A percentile compares a stretch with the other conserved stretches of the same genome.
Conservation (phyloP, 2,113 vertebrate species). For the Gila orcuttii region DNA sequence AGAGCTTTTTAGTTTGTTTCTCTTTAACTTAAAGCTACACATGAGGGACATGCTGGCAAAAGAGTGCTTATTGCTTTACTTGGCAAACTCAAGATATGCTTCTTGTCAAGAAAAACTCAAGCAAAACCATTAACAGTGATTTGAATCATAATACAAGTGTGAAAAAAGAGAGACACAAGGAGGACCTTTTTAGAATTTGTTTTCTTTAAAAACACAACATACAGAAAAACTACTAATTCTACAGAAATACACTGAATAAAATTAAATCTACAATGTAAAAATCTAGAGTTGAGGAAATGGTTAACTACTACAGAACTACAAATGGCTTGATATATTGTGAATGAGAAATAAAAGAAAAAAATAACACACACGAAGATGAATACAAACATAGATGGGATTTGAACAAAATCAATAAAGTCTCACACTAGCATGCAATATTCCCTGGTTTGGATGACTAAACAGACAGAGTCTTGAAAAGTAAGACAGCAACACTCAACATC, state of each 20-base stretch:
- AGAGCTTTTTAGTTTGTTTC: neutral
- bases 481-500: conserved; percentile 55
- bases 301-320: conserved; percentile 54
- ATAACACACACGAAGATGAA: conserved; percentile 21
- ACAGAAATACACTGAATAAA: conserved; percentile 66
- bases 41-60: conserved; percentile 52
- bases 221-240: conserved; percentile 64
- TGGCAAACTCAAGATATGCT: conserved; percentile 8
- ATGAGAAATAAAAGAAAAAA: conserved; percentile 56
- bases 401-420: conserved; percentile 50
- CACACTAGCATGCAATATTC: conserved; percentile 69
- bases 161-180: conserved; percentile 77
- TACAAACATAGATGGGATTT: conserved; percentile 44
- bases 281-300: conserved; percentile 48
- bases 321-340: conserved; percentile 59
- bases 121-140: conserved; percentile 9
- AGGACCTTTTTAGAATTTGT: conserved; percentile 53
- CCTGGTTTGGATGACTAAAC: conserved; percentile 56
- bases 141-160: conserved; percentile 49
- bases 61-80: conserved; percentile 44
- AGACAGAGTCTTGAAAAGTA: conserved; percentile 59
- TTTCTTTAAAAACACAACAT: conserved; percentile 60
- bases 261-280: conserved; percentile 57
- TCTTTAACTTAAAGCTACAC: conserved; percentile 20
- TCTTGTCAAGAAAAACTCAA: conserved; percentile 2